Evolutionary conservation across 2,888 invertebrate genomes (phyloP).

Genomic region (Macaria liturata): DNA sequence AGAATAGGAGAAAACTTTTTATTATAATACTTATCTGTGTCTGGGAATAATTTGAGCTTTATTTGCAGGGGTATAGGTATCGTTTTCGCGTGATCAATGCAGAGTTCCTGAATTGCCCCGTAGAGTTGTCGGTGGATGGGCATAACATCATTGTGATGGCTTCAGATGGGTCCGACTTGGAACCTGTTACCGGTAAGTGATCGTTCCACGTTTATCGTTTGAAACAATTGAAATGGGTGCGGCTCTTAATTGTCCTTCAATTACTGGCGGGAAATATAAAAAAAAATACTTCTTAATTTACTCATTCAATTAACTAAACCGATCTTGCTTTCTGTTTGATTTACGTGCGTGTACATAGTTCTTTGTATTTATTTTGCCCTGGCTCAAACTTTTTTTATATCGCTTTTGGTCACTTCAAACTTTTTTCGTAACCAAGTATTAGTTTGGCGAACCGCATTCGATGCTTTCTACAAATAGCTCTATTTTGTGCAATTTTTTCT

Average conservation of each 20-base stretch:
- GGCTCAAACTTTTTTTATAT: too few relatives aligned
- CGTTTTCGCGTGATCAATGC: slow-evolving; percentile 89
- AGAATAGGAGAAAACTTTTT: slow-evolving; percentile 76
- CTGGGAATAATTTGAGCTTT: slow-evolving; percentile 17
- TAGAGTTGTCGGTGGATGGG: slow-evolving; percentile 88
- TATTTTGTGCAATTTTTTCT: too few relatives aligned
- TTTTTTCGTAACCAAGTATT: too few relatives aligned
- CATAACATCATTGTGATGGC: slow-evolving; percentile 87
- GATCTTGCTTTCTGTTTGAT: too few relatives aligned
- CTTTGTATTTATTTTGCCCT: too few relatives aligned
- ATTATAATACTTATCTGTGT: slow-evolving; percentile 14
- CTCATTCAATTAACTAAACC: too few relatives aligned
- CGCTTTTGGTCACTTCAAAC: too few relatives aligned
- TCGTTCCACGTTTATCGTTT: slow-evolving; percentile 18
- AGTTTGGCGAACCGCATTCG: too few relatives aligned
- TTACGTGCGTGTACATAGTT: too few relatives aligned
- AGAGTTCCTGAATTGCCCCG: slow-evolving; percentile 90
- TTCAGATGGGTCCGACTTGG: slow-evolving; percentile 87
- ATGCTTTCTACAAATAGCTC: too few relatives aligned
- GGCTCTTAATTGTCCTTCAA: slow-evolving; percentile 2
- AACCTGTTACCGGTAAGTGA: slow-evolving; percentile 83
- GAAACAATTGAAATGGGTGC: slow-evolving; percentile 20
- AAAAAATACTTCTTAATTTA: too few relatives aligned
- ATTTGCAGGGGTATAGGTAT: slow-evolving; percentile 83
- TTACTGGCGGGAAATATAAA: too few relatives aligned